phyloP scores from a whole-genome alignment of 2,113 vertebrate species.

The Boleophthalmus pectinirostris region DNA sequence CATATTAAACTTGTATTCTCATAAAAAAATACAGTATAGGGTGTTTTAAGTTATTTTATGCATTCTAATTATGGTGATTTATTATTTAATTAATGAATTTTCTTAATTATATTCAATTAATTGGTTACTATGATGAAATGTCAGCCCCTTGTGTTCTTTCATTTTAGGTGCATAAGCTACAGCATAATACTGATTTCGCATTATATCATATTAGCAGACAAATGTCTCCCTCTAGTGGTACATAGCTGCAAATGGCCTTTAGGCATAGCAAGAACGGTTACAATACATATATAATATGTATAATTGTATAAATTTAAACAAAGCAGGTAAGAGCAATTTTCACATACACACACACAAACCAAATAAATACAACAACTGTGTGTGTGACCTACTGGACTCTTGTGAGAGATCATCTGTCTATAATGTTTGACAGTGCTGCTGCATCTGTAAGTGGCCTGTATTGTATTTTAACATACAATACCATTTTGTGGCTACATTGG shows the following conservation, averaged over 20 bases:
- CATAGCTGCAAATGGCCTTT: conserved; percentile 20
- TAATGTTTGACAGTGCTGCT: conserved; percentile 61
- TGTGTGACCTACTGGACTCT: neutral
- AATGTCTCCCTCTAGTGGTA: conserved; percentile 66
- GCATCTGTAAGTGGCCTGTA: conserved; percentile 57
- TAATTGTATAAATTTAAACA: no score
- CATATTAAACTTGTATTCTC: neutral
- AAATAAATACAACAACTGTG: neutral
- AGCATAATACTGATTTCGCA: no score
- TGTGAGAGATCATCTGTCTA: conserved; percentile 28
- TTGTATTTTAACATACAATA: conserved; percentile 50
- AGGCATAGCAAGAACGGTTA: neutral
- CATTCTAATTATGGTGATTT: neutral
- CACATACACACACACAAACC: neutral
- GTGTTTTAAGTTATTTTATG: neutral
- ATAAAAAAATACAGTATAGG: neutral
- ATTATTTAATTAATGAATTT: neutral
- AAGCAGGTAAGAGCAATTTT: neutral
- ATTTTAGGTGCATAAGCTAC: neutral
- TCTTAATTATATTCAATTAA: no score
- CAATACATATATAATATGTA: no score
- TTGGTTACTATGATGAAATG: no score
- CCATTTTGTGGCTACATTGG: conserved; percentile 46
- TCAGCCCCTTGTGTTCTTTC: no score
- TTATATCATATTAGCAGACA: conserved; percentile 11